A percentile compares a stretch with the other conserved stretches of the same genome.
Conservation (phyloP, 2,888 invertebrate genomes). For the Fragum fragum region DNA sequence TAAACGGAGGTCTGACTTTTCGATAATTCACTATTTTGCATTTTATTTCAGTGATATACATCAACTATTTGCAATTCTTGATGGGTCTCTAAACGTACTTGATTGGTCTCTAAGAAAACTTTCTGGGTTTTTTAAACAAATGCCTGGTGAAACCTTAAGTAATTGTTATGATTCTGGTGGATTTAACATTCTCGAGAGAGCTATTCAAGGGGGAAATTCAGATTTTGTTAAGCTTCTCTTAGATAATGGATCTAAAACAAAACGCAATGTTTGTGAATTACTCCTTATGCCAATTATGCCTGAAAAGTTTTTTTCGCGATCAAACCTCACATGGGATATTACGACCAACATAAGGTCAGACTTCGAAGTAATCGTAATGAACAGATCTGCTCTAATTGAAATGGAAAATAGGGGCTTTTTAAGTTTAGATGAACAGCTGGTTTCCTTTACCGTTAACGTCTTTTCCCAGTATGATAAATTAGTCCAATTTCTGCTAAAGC, state of each 20-base stretch:
- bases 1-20: not conserved
- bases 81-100: too few species aligned
- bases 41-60: not conserved
- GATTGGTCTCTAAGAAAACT: too few species aligned
- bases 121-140: too few species aligned
- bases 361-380: not conserved
- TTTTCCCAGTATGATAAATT: too few species aligned
- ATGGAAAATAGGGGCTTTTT: not conserved
- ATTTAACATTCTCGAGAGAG: not conserved
- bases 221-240: not conserved
- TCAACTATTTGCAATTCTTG: too few species aligned
- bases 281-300: not conserved
- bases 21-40: not conserved
- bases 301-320: not conserved
- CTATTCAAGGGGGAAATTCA: not conserved
- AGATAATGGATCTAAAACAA: not conserved
- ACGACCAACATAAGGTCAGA: not conserved
- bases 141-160: too few species aligned
- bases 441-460: not conserved
- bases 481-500: too few species aligned
- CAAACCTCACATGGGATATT: not conserved
- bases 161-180: slow-evolving; percentile 1
- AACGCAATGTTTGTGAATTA: not conserved
- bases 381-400: too few species aligned
- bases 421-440: not conserved